Conservation (phyloP, 1,140 invertebrate species). For the Manduca sexta region DNA sequence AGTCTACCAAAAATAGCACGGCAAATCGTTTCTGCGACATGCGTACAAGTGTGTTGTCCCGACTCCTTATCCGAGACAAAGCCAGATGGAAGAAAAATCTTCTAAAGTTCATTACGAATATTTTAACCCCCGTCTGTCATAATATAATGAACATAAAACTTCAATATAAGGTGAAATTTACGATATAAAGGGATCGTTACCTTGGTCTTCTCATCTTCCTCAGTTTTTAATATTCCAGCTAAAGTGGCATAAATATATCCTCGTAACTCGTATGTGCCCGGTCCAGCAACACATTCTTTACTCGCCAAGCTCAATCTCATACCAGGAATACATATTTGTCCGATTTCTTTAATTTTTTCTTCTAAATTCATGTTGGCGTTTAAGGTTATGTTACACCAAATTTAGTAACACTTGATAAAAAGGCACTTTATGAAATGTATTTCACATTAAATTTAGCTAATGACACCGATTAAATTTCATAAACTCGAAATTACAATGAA, state of each 20-base stretch:
- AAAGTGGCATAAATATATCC: conserved; percentile 91
- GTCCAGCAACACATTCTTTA: conserved; percentile 79
- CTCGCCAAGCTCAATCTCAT: conserved; percentile 81
- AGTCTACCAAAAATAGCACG: too few species aligned
- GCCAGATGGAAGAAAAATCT: too few species aligned
- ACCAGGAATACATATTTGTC: conserved; percentile 75
- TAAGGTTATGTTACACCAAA: conserved; percentile 22
- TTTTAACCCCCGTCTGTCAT: too few species aligned
- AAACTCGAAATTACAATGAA: too few species aligned
- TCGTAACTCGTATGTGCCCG: conserved; percentile 87
- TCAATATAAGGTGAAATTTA: background rate
- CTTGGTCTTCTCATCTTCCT: conserved; percentile 75
- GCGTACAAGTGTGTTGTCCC: too few species aligned
- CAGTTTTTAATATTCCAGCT: conserved; percentile 80
- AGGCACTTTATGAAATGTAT: too few species aligned
- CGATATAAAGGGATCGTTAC: conserved; percentile 50
- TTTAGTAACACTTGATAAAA: too few species aligned
- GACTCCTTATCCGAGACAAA: too few species aligned
- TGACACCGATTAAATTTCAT: too few species aligned
- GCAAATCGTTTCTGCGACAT: too few species aligned
- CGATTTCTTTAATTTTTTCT: conserved; percentile 37
- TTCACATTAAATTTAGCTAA: too few species aligned
- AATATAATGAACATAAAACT: background rate
- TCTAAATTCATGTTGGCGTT: conserved; percentile 6
- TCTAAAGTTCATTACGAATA: too few species aligned